A percentile compares a stretch with the other conserved stretches of the same genome.
Conservation (phyloP, 2,888 invertebrate species). For the Acronicta psi region DNA sequence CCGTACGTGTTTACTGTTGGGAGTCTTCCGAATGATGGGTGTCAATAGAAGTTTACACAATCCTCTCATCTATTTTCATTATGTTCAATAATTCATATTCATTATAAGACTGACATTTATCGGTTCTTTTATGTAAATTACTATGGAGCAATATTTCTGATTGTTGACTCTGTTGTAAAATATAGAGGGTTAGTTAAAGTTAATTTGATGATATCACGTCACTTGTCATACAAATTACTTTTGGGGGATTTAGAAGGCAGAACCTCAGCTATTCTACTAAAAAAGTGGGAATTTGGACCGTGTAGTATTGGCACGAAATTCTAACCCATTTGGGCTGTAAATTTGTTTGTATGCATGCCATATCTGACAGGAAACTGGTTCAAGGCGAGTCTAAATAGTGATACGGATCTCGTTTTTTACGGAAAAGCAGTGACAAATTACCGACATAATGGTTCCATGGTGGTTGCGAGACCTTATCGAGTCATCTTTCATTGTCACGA, state of each 20-base stretch:
- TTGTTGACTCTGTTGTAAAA: neutral
- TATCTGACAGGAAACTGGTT: constrained; percentile 41
- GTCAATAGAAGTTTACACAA: constrained; percentile 8
- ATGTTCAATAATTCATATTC: constrained; percentile 14
- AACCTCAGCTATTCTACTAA: neutral
- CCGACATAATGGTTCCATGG: constrained; percentile 18
- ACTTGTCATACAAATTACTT: no score
- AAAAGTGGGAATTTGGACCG: neutral
- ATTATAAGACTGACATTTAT: constrained; percentile 12
- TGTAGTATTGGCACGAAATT: constrained; percentile 20
- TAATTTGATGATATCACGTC: neutral
- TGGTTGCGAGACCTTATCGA: constrained; percentile 28
- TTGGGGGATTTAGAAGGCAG: neutral
- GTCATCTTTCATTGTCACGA: constrained; percentile 42
- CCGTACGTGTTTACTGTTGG: neutral
- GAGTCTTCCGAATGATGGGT: no score
- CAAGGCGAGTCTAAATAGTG: constrained; percentile 49
- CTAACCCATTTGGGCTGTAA: constrained; percentile 16
- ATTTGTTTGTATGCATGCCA: constrained; percentile 32
- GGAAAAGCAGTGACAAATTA: constrained; percentile 43
- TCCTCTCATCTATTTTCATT: constrained; percentile 11
- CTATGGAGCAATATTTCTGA: neutral
- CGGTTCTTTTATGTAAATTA: constrained; percentile 9
- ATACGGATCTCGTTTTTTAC: constrained; percentile 37
- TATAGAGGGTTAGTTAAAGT: neutral